Conservation (phyloP, 2,888 invertebrate species). For the Omphaloscelis lunosa region DNA sequence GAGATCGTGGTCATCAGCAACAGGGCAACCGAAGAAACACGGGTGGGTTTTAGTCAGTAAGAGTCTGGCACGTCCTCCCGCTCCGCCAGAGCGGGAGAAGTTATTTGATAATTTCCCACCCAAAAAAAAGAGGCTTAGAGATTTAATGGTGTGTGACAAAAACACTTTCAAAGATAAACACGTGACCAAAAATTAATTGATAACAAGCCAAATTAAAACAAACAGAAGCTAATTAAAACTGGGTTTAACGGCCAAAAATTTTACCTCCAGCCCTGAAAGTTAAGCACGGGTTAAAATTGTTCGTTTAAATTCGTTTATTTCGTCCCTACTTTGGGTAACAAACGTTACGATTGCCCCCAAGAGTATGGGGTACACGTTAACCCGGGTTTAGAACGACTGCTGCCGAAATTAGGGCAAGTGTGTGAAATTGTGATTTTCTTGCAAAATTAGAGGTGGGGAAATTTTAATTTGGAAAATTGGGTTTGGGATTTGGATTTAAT, state of each 20-base stretch:
- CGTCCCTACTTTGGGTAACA: constrained; percentile 80
- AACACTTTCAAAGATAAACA: constrained; percentile 14
- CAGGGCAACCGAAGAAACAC: too few relatives aligned
- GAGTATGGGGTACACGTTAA: constrained; percentile 82
- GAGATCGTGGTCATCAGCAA: too few relatives aligned
- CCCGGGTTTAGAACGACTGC: constrained; percentile 77
- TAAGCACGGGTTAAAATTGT: constrained; percentile 87
- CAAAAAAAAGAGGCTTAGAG: too few relatives aligned
- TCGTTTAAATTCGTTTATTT: constrained; percentile 87
- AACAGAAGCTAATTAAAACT: constrained; percentile 79
- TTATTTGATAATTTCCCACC: too few relatives aligned
- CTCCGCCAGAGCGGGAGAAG: too few relatives aligned
- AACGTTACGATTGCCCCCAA: constrained; percentile 85
- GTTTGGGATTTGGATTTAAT: constrained; percentile 16
- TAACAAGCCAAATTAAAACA: constrained; percentile 73
- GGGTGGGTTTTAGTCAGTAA: too few relatives aligned
- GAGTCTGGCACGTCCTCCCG: too few relatives aligned
- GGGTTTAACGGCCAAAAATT: constrained; percentile 75
- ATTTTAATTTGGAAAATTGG: constrained; percentile 57
- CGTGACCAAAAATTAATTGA: constrained; percentile 46
- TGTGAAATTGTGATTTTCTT: constrained; percentile 62
- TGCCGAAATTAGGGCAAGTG: constrained; percentile 79
- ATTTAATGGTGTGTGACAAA: background rate
- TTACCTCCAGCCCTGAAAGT: constrained; percentile 78
- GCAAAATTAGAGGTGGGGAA: constrained; percentile 48